These are phyloP conservation scores for Dermolepida albohirtum DNA, from an alignment of 2,888 invertebrate genomes.

Conservation along the genomic window DNA sequence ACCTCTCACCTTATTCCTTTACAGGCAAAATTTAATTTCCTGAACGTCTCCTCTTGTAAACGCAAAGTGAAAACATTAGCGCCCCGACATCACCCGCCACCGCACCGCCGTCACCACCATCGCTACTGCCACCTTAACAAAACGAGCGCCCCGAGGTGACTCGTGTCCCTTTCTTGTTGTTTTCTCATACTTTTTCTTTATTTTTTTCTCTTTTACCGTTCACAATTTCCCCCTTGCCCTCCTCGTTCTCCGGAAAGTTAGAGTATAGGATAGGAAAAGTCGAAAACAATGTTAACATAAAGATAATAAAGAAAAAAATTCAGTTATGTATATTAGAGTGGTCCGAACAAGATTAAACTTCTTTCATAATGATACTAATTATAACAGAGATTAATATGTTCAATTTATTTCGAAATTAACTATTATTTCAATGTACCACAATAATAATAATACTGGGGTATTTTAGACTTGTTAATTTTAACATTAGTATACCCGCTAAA, in stretches of 20 bases:
- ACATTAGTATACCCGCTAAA: too few species aligned
- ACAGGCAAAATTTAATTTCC: constrained; percentile 67
- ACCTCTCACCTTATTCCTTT: constrained; percentile 66
- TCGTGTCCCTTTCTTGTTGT: constrained; percentile 1
- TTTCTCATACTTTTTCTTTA: neutral
- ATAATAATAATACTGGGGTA: too few species aligned
- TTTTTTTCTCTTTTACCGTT: neutral
- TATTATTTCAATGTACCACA: too few species aligned
- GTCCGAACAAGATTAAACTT: too few species aligned
- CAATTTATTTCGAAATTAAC: too few species aligned
- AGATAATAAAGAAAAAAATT: constrained; percentile 51
- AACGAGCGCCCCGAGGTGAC: constrained; percentile 20
- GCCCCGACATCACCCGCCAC: constrained; percentile 56
- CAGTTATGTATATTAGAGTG: too few species aligned
- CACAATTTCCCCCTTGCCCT: neutral
- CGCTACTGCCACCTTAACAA: constrained; percentile 20
- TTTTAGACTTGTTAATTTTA: too few species aligned
- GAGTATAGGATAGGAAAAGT: constrained; percentile 49
- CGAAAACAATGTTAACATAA: constrained; percentile 61
- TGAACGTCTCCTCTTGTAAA: constrained; percentile 63
- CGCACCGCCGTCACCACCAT: neutral
- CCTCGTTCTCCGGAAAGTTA: neutral
- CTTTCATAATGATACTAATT: too few species aligned
- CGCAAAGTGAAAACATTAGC: constrained; percentile 66
- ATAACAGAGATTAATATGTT: too few species aligned